Percentiles rank a stretch among this genome's conserved stretches.
Evolutionary conservation across 2,113 vertebrate species (phyloP).

Genomic region (Cheilinus undulatus): DNA sequence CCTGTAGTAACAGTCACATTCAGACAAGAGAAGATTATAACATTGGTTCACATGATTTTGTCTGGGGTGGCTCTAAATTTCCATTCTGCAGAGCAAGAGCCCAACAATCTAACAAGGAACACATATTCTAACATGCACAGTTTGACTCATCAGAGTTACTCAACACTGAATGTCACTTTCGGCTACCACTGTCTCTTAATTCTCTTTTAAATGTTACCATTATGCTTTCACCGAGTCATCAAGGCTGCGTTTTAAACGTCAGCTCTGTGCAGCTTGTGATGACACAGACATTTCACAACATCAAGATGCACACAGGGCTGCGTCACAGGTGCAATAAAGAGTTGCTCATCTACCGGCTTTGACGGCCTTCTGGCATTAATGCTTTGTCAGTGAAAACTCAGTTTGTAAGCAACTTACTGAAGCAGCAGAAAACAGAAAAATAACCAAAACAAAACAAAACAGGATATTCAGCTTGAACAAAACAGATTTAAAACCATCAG

Average conservation of each 20-base stretch:
- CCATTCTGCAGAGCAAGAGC: background rate
- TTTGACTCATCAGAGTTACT: background rate
- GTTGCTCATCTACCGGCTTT: background rate
- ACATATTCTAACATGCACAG: background rate
- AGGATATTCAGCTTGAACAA: too few relatives aligned
- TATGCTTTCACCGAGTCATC: background rate
- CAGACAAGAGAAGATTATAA: background rate
- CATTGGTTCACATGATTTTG: background rate
- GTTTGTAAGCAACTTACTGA: background rate
- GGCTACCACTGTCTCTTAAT: background rate
- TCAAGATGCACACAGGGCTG: background rate
- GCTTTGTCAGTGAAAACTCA: background rate
- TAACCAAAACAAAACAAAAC: background rate
- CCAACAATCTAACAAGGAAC: background rate
- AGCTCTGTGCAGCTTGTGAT: conserved; percentile 1
- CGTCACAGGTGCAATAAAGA: background rate
- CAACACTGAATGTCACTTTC: background rate
- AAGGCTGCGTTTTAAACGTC: background rate
- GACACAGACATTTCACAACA: conserved; percentile 15
- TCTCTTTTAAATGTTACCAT: background rate
- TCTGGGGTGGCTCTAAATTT: background rate
- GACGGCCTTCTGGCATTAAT: background rate
- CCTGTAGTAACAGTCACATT: conserved; percentile 77
- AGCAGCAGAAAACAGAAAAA: background rate
- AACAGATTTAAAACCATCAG: too few relatives aligned